Evolutionary conservation across 2,888 invertebrate species (phyloP), one percentile per base, ranked within the genome.

Genomic region (Platerodrilus igneus): DNA sequence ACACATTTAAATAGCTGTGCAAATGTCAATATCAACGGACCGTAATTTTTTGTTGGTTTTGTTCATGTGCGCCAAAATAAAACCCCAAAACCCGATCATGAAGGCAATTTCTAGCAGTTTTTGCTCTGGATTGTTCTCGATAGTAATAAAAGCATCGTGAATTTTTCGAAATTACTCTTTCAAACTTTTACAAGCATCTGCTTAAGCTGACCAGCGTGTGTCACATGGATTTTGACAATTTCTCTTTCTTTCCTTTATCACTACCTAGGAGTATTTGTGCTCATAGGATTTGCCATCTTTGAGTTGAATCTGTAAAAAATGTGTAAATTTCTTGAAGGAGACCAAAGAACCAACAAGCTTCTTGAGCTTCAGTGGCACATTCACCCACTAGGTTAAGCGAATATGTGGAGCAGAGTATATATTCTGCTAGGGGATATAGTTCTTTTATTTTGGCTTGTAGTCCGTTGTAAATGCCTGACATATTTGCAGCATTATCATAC

Each of bases 401-500:
- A 45, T 55, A 53, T 9, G 48, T 51, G 18, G 54, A 40, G 30
- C 51, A 57, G 5, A 52, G 55, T 10, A 53, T 35, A 43, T 45
- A 52, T 32, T 45, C 33, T 8, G 47, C 50, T n/a, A 46, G 36
- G n/a, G 36, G 35, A 40, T 39, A 42, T 10, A 27, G 13, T 29
- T 43, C 35, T 38, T 51, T 48, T 13, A 57, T 52, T 42, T 33
- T 39, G 3, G 50, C 47, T 41, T 52, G 48, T 4, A 55, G 23
- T 17, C 48, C 50, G 18, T 30, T 43, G 27, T 49, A 50, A 23
- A 27, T 13, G 8, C 48, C 52, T 23, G 47, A 45, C 42, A 41
- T 39, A 32, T 55, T 54, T n/a, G 25, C 31, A 4, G 52, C 51
- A 48, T 51, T 56, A 22, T 53, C 53, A 45, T 52, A 53, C 14